Base-by-base conservation (phyloP, 1,140 invertebrate genomes). In the Brachionus angularis region DNA sequence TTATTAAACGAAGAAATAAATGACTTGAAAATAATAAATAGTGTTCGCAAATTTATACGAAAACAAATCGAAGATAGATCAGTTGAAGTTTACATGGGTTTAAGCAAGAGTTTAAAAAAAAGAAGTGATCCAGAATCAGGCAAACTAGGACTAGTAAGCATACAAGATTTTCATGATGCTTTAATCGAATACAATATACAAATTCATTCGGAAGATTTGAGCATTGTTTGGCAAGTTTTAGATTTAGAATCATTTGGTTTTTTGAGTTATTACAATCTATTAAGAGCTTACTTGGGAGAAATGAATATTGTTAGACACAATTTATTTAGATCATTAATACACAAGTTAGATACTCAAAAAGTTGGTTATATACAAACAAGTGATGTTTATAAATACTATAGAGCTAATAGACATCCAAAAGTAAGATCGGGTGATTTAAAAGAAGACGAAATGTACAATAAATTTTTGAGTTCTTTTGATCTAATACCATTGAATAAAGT, bases 381-480 rank as follows among this genome's bases (percentile, higher is more conserved):
- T 73, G 76, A 80, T 55, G 77, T 81, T 34, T 78, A 75, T 70
- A 81, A 81, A 70, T 81, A 79, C 72, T 81, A 79, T 73, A 80
- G 78, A 73, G 75, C 77, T 14, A 75, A 58, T 42, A 74, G 72
- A 34, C 75, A 76, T 71, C 75, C 74, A 18, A 70, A 72, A 52
- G 74, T 76, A 3, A 61, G 64, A 33, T 36, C 72, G 29, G 74
- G 75, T 71, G 8, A 74, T 44, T 21, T 55, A n/a, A 34, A 31
- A 44, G 34, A 52, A 31, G 52, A 55, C 39, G 18, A 55, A n/a
- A 44, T 55, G 69, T 52, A 55, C 18, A 31, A 71, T 8, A 39
- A 31, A 39, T 71, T 71, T 18, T 18, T 49, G 16, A 67, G 39
- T 21, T 31, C 46, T 8, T 61, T 36, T 33, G 52, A 73, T 52